phyloP scores from a whole-genome alignment of 2,113 vertebrate species.

The Kryptolebias marmoratus region DNA sequence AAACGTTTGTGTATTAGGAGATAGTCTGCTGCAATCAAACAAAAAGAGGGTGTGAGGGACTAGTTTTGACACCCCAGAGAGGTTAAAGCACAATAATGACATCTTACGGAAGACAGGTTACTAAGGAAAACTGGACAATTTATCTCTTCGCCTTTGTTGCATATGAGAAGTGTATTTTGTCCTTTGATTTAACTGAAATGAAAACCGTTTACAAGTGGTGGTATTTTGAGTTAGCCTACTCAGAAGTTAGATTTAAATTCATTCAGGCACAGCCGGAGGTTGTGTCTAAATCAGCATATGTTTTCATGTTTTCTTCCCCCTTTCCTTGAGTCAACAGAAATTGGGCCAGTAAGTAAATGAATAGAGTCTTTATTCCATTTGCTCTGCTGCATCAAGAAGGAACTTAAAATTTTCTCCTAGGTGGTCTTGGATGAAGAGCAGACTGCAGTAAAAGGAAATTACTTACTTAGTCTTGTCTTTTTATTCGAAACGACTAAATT shows the following conservation, averaged over 20 bases:
- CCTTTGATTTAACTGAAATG: conserved; percentile 12
- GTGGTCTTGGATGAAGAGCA: conserved; percentile 63
- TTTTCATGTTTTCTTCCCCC: conserved; percentile 71
- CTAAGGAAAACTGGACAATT: conserved; percentile 5
- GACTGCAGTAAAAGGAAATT: conserved; percentile 43
- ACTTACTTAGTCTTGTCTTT: conserved; percentile 30
- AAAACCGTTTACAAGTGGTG: conserved; percentile 3
- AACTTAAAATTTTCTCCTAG: conserved; percentile 58
- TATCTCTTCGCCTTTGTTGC: background rate
- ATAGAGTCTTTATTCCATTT: conserved; percentile 72
- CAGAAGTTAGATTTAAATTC: conserved; percentile 38
- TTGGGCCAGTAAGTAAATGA: conserved; percentile 65
- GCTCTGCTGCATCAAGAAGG: conserved; percentile 46
- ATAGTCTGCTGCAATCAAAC: conserved; percentile 53
- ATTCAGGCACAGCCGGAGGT: conserved; percentile 29
- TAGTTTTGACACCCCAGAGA: conserved; percentile 21
- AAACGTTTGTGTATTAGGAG: conserved; percentile 44
- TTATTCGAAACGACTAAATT: conserved; percentile 58
- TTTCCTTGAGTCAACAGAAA: conserved; percentile 68
- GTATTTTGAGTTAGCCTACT: conserved; percentile 27
- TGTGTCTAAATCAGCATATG: conserved; percentile 65
- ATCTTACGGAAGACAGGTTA: conserved; percentile 20
- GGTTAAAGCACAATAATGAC: conserved; percentile 22
- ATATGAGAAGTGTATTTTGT: background rate
- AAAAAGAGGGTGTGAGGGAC: conserved; percentile 45